Base-by-base conservation (phyloP, 2,113 vertebrate genomes). In the Egretta garzetta region DNA sequence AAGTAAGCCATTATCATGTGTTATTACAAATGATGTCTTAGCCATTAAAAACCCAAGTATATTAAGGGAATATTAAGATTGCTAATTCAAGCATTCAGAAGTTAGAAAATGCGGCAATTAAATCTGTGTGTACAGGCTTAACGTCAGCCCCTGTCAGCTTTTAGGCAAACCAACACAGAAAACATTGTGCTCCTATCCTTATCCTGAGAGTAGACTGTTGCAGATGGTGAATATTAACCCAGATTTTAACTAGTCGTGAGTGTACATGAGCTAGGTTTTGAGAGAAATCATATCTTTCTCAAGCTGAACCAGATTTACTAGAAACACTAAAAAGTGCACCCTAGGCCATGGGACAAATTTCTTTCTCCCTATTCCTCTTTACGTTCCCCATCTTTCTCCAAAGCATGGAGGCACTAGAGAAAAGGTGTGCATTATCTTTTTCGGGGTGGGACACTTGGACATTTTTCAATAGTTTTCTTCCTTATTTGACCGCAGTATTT, bases 81-180 rank as follows among this genome's bases (percentile, higher is more conserved):
- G 88, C 45, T 91, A 96, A 95, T 94, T 97, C 91, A 94, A 91
- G 94, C 88, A 87, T 93, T 93, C 76, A 79, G 64, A 79, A 95
- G 80, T 93, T 94, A 52, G 92, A 59, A 96, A 96, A 95, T 74
- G 52, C 56, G 43, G 70, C 88, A 97, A 92, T 96, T 91, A 95
- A 92, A 68, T 80, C 76, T 66, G 12, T 60, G 39, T 43, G 8
- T 60, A 59, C 8, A 72, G 66, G 37, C 76, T 93, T 68, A 60
- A 12, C 63, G 35, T 62, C 74, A 95, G 53, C 88, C 37, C 12
- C 50, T 80, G 47, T 55, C 71, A 88, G 85, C 59, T 96, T 58
- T 55, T 18, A 53, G 55, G 41, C 32, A 86, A 83, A 37, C 9
- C 9, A 41, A 11, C 10, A 7, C 16, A 66, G 79, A 62, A 75